Percentiles rank a stretch among this genome's conserved stretches.
Evolutionary conservation across 2,797 vertebrate species (phyloP).

Genomic region (Pteronotus mesoamericanus): DNA sequence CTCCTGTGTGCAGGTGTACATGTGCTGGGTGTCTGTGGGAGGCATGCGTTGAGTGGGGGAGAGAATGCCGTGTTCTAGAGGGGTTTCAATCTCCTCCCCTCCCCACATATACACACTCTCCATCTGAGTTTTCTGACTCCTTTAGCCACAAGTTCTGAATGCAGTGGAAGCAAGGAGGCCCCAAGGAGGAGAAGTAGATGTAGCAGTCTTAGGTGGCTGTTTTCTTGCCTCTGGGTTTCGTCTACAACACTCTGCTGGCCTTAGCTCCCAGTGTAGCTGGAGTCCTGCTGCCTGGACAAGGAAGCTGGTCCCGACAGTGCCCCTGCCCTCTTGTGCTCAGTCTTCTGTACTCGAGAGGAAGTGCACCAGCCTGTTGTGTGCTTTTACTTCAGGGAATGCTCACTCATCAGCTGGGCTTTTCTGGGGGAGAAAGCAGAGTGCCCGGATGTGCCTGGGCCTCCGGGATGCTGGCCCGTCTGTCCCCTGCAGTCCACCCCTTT

Average conservation of each 20-base stretch:
- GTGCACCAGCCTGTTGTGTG: rapidly evolving
- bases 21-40: background rate
- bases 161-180: background rate
- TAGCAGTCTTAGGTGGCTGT: background rate
- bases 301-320: background rate
- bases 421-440: background rate
- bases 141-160: background rate
- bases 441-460: too few relatives aligned
- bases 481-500: background rate
- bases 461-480: rapidly evolving
- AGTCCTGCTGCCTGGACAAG: background rate
- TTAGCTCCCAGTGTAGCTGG: background rate
- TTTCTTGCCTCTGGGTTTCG: background rate
- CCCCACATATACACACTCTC: too few relatives aligned
- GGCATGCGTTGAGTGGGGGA: background rate
- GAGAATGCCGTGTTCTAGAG: background rate
- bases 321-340: background rate
- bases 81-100: background rate
- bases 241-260: rapidly evolving
- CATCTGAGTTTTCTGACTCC: background rate
- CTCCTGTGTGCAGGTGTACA: background rate
- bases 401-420: background rate
- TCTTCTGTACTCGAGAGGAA: background rate
- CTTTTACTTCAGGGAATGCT: background rate
- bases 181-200: background rate